Conservation (phyloP, 1,140 invertebrate genomes). For the Stegodyphus mimosarum region DNA sequence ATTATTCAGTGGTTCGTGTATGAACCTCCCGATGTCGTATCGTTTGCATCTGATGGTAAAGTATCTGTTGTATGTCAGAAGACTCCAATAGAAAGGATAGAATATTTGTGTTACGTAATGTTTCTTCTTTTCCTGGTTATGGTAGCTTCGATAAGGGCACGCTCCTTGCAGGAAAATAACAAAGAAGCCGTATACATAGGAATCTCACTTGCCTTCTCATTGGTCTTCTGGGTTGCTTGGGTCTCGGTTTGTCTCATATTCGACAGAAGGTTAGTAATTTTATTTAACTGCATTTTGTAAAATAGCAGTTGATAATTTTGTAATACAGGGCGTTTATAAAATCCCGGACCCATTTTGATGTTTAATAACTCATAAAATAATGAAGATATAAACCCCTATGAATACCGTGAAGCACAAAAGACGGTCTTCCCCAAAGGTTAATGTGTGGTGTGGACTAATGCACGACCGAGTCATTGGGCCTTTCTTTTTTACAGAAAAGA, state of each 20-base stretch:
- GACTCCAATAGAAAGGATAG: conserved; percentile 73
- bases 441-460: too few species aligned
- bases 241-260: conserved; percentile 68
- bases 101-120: conserved; percentile 83
- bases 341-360: too few species aligned
- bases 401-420: too few species aligned
- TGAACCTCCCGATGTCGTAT: conserved; percentile 60
- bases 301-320: too few species aligned
- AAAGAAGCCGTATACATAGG: conserved; percentile 90
- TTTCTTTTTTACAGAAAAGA: too few species aligned
- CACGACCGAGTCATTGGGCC: too few species aligned
- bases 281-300: neutral
- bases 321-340: too few species aligned
- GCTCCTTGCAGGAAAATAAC: conserved; percentile 89
- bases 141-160: conserved; percentile 79
- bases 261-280: conserved; percentile 31
- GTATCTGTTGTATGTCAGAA: conserved; percentile 39
- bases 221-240: conserved; percentile 91
- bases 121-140: conserved; percentile 86
- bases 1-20: conserved; percentile 68
- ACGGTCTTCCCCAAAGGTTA: too few species aligned
- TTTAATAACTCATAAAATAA: too few species aligned
- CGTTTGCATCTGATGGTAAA: conserved; percentile 2
- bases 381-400: too few species aligned
- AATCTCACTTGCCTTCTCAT: conserved; percentile 82